phyloP scores from a whole-genome alignment of 1,140 invertebrate genomes.

The Caenorhabditis brenneri region DNA sequence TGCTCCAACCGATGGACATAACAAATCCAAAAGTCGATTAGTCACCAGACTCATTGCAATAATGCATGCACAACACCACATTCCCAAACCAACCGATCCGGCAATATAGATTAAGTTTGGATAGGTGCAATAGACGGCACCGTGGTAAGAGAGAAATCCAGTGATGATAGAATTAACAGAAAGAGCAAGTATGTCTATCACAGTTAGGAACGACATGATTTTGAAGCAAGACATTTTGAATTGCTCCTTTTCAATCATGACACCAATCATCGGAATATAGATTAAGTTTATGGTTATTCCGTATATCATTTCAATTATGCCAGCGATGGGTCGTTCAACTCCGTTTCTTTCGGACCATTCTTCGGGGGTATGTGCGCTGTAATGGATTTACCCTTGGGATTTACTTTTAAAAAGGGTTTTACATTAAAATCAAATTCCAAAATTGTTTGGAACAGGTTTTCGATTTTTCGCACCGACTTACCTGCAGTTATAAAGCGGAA shows the following conservation, averaged over 20 bases:
- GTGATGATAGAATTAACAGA: background rate
- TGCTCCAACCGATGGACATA: background rate
- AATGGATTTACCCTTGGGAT: background rate
- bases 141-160: background rate
- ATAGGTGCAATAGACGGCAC: slow-evolving; percentile 16
- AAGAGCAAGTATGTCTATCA: background rate
- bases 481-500: no score
- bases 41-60: background rate
- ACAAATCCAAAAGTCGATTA: background rate
- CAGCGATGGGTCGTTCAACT: background rate
- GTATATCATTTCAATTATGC: background rate
- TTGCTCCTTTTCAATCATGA: background rate
- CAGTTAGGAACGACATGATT: background rate
- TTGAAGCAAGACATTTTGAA: slow-evolving; percentile 22
- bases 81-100: background rate
- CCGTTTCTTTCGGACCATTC: background rate
- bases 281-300: background rate
- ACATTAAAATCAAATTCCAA: no score
- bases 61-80: background rate
- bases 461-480: no score
- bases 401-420: no score
- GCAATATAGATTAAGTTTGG: background rate
- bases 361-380: background rate
- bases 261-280: background rate
- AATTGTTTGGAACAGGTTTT: no score